These are phyloP conservation scores for Danaus melanippus DNA, from an alignment of 1,140 invertebrate species.

Conservation along the genomic window DNA sequence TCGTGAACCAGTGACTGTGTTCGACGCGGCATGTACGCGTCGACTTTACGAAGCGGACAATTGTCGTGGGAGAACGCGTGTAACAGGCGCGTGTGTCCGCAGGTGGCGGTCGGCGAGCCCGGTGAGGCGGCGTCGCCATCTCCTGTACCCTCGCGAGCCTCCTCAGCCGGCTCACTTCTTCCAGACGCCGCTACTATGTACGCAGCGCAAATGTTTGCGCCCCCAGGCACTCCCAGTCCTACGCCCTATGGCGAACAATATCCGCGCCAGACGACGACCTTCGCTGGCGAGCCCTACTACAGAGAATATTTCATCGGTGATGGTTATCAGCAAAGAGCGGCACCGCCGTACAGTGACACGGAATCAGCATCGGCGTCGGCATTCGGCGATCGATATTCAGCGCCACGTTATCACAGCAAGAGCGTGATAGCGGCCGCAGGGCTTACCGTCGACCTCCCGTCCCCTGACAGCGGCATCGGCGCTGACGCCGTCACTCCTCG, in stretches of 20 bases:
- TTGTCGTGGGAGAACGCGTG: slow-evolving; percentile 69
- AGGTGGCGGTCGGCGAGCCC: slow-evolving; percentile 65
- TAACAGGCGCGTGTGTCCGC: slow-evolving; percentile 70
- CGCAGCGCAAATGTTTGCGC: slow-evolving; percentile 69
- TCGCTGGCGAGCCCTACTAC: slow-evolving; percentile 65
- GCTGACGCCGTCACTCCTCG: slow-evolving; percentile 91
- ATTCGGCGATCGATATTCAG: slow-evolving; percentile 62
- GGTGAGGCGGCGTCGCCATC: slow-evolving; percentile 64
- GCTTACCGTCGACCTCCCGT: slow-evolving; percentile 91
- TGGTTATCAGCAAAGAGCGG: slow-evolving; percentile 61
- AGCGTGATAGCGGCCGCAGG: slow-evolving; percentile 77
- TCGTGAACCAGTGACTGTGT: slow-evolving; percentile 65
- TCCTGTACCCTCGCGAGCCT: slow-evolving; percentile 63
- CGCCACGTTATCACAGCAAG: slow-evolving; percentile 67
- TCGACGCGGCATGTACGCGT: slow-evolving; percentile 67
- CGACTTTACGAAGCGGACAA: slow-evolving; percentile 62
- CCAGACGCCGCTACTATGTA: slow-evolving; percentile 66
- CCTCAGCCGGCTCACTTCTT: slow-evolving; percentile 65
- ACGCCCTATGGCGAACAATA: slow-evolving; percentile 67
- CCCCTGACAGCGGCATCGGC: slow-evolving; percentile 92
- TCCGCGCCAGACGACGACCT: slow-evolving; percentile 49
- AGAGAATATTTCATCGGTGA: slow-evolving; percentile 67
- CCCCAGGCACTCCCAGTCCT: slow-evolving; percentile 66
- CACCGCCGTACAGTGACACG: slow-evolving; percentile 59
- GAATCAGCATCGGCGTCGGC: slow-evolving; percentile 51